Base-by-base conservation (phyloP, 2,888 invertebrate species). In the Clivina fossor region DNA sequence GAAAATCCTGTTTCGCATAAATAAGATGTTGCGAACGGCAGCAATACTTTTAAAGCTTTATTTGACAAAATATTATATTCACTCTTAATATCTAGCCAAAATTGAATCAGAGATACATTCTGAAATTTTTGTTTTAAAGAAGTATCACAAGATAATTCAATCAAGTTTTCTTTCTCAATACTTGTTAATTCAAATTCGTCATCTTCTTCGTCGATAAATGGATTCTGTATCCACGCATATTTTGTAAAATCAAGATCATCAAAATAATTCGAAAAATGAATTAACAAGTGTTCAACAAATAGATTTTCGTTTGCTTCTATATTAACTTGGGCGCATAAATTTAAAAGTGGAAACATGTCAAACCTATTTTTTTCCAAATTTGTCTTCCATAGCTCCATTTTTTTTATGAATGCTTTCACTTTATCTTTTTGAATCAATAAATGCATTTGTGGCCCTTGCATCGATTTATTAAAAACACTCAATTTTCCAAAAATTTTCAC, bases 1-100 rank as follows among this genome's bases (percentile, higher is more conserved):
- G 61, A 63, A 62, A 49, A 49, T 49, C 38, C 37, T 15, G 37
- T 38, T 49, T 49, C 49, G 49, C 49, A 37, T 35, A 49, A 49
- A 54, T 62, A 49, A 18, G 49, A 49, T 38, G 49, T 49, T 37
- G 18, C 49, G 33, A 33, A 33, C 33, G 33, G 33, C 33, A 33
- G 33, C 33, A 33, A 13, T 33, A 33, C 33, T 33, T 33, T 33
- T 4, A 33, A 33, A 33, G 33, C 33, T 33, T 33, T 33, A 13
- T 33, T 33, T 33, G 33, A 33, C 33, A 33, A 33, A 33, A 13
- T 33, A n/a, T n/a, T n/a, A 33, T 33, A 33, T 33, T 33, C 33
- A 11, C n/a, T 33, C 8, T 4, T 8, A 33, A 33, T 8, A 33
- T 33, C 11, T 13, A 33, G 13, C 33, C 11, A 33, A 33, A n/a